Conservation (phyloP, 2,113 vertebrate genomes). For the Argyrosomus japonicus region DNA sequence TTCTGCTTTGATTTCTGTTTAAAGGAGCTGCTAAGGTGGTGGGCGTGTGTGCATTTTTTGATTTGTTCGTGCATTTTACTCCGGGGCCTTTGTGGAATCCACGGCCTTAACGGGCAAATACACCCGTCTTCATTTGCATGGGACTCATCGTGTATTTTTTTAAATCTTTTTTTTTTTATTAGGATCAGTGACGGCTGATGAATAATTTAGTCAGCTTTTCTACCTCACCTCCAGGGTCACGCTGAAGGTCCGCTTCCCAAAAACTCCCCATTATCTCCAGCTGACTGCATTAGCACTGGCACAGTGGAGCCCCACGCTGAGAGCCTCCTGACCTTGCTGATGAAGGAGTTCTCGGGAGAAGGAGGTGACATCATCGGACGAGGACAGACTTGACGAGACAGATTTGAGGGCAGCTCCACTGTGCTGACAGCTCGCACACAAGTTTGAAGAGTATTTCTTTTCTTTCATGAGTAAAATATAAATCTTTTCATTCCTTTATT, state of each 20-base stretch:
- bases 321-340: slow-evolving; percentile 76
- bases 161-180: slow-evolving; percentile 52
- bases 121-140: slow-evolving; percentile 67
- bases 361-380: slow-evolving; percentile 65
- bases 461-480: not conserved
- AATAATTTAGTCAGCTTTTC: slow-evolving; percentile 80
- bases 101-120: slow-evolving; percentile 10
- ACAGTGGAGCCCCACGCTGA: slow-evolving; percentile 54
- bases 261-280: slow-evolving; percentile 77
- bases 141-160: slow-evolving; percentile 76
- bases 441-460: not conserved
- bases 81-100: slow-evolving; percentile 15
- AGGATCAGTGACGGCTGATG: slow-evolving; percentile 77
- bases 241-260: slow-evolving; percentile 74
- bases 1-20: slow-evolving; percentile 43
- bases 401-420: not conserved
- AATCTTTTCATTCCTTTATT: slow-evolving; percentile 4
- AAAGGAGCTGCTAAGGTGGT: slow-evolving; percentile 42
- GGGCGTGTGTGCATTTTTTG: slow-evolving; percentile 18
- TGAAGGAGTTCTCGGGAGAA: slow-evolving; percentile 64
- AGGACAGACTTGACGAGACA: no score
- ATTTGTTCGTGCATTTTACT: slow-evolving; percentile 49
- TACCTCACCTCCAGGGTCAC: slow-evolving; percentile 73
- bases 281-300: slow-evolving; percentile 72
- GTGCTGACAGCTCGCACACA: slow-evolving; percentile 13